Percentiles rank a stretch among this genome's conserved stretches.
Evolutionary conservation across 2,888 invertebrate species (phyloP).

Genomic region (Heliconius aoede): DNA sequence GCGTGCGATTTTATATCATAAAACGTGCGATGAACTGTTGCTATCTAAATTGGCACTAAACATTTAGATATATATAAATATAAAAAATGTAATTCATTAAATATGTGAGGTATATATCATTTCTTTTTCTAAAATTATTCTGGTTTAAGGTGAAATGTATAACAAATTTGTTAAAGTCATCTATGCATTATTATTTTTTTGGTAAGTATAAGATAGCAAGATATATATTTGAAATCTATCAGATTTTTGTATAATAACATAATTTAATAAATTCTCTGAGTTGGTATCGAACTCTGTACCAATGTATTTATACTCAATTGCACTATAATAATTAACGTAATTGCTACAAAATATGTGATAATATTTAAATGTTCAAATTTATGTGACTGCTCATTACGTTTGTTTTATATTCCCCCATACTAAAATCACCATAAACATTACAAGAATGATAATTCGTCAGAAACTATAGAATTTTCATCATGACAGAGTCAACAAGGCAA

Average conservation of each 20-base stretch:
- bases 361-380: too few species aligned
- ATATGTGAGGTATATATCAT: background rate
- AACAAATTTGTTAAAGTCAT: background rate
- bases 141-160: too few species aligned
- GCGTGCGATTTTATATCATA: slow-evolving; percentile 5
- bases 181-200: background rate
- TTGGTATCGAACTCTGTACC: too few species aligned
- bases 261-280: too few species aligned
- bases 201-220: background rate
- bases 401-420: background rate
- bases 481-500: background rate
- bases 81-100: background rate
- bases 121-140: background rate
- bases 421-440: background rate
- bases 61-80: slow-evolving; percentile 12
- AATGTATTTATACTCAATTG: too few species aligned
- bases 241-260: too few species aligned
- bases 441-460: background rate
- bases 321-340: too few species aligned
- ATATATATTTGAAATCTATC: too few species aligned
- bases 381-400: too few species aligned
- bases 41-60: slow-evolving; percentile 8
- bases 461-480: background rate
- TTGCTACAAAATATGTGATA: too few species aligned
- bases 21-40: slow-evolving; percentile 19